Evolutionary conservation across 2,113 vertebrate species (phyloP), one percentile per base, ranked within the genome.

Genomic region (Sialia sialis): DNA sequence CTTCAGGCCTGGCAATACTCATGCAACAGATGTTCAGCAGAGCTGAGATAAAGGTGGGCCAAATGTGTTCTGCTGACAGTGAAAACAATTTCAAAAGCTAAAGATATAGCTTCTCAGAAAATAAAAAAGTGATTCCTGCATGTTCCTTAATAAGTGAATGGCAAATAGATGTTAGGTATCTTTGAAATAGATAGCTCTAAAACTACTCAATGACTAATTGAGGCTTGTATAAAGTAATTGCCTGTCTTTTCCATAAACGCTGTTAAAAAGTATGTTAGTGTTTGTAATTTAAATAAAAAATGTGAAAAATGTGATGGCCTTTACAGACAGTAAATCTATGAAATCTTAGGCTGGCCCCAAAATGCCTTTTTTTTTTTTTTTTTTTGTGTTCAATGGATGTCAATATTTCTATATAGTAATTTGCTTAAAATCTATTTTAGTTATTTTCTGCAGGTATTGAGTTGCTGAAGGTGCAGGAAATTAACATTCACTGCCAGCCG

Each of bases 371-470:
- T 54, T 54, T 76, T 69, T 1, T 8, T 58, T 86, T 54, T 54
- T 76, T 69, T 8, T 7, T 56, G 5, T 80, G 7, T 80, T 85
- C 23, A 58, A 0, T 74, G 43, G 8, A 3, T 88, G 39, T 87
- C 30, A 23, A 30, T 48, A 74, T 60, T n/a, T 67, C 5, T 55
- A 8, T 59, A 18, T 30, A 73, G 49, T 90, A 90, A 88, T 49
- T 74, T 83, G 25, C 29, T 77, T 91, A 36, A 63, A 67, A 86
- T 89, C 20, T 94, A 10, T 85, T 92, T 56, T 69, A 91, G 87
- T 56, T 84, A 2, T 91, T 93, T 96, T 85, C 79, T 93, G 55
- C 90, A 94, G 93, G 59, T 93, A 32, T 63, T 86, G 52, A 72
- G 60, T 75, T 92, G 89, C 62, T 76, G 87, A 84, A 63, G 5